These are phyloP conservation scores for Littorina saxatilis DNA, from an alignment of 1,140 invertebrate genomes.

Conservation along the genomic window DNA sequence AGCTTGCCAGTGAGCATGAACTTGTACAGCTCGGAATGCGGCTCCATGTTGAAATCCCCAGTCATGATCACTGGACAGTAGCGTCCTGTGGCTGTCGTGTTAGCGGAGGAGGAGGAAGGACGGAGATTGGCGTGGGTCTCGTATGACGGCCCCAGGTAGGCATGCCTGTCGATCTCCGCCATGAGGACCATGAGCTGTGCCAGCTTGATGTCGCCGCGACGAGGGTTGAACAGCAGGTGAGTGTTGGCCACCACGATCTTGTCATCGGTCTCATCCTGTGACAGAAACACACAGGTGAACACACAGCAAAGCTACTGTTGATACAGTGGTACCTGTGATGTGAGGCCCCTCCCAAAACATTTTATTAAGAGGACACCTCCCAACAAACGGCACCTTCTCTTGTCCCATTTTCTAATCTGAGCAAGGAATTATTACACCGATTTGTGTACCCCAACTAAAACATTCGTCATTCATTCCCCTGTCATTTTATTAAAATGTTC, in stretches of 20 bases:
- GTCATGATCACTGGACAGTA: constrained; percentile 89
- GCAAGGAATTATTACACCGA: too few species aligned
- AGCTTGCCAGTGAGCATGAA: constrained; percentile 84
- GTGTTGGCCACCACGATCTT: constrained; percentile 90
- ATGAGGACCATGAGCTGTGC: constrained; percentile 88
- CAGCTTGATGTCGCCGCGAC: constrained; percentile 89
- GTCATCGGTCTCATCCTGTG: constrained; percentile 24
- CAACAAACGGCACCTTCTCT: too few species aligned
- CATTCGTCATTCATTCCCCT: too few species aligned
- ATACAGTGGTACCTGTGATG: too few species aligned
- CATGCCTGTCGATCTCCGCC: constrained; percentile 84
- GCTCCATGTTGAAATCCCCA: constrained; percentile 92
- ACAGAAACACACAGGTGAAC: too few species aligned
- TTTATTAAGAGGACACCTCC: too few species aligned
- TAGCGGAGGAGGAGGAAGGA: neutral
- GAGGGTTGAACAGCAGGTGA: constrained; percentile 95
- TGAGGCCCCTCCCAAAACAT: too few species aligned
- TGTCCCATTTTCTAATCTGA: too few species aligned
- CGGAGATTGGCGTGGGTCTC: neutral
- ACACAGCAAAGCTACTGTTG: too few species aligned
- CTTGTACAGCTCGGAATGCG: constrained; percentile 83
- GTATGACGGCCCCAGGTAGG: constrained; percentile 40
- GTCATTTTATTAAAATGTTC: too few species aligned
- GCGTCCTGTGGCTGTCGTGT: neutral
- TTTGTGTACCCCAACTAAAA: too few species aligned